A percentile compares a stretch with the other conserved stretches of the same genome.
Evolutionary conservation across 1,140 invertebrate species (phyloP).

Genomic region (Listronotus bonariensis): DNA sequence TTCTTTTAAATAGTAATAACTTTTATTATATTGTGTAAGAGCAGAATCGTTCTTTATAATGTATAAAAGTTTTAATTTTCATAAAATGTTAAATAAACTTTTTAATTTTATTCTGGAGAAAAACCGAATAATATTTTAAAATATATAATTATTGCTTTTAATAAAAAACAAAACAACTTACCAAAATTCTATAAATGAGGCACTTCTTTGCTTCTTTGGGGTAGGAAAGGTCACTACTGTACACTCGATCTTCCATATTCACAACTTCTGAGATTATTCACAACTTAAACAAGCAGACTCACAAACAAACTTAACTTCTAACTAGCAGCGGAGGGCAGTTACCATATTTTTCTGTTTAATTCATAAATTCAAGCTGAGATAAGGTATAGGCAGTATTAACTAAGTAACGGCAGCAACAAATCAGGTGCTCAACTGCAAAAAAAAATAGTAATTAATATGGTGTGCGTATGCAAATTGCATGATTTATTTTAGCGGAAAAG

Average conservation of each 20-base stretch:
- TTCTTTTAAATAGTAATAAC: too few relatives aligned
- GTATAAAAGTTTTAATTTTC: too few relatives aligned
- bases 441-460: background rate
- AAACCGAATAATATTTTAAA: too few relatives aligned
- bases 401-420: background rate
- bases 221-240: constrained; percentile 47
- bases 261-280: constrained; percentile 5
- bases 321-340: background rate
- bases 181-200: constrained; percentile 52
- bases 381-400: background rate
- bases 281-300: background rate
- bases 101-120: too few relatives aligned
- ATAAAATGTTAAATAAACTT: too few relatives aligned
- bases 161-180: constrained; percentile 39
- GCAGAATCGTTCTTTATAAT: too few relatives aligned
- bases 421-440: constrained; percentile 10
- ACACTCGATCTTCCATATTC: constrained; percentile 48
- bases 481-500: too few relatives aligned
- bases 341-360: background rate
- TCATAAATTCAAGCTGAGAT: background rate
- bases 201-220: constrained; percentile 51
- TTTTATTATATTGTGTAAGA: too few relatives aligned
- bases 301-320: background rate
- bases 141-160: constrained; percentile 1
- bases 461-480: too few relatives aligned